A percentile compares a stretch with the other conserved stretches of the same genome.
phyloP scores from a whole-genome alignment of 2,797 vertebrate genomes.

The Pitangus sulphuratus region DNA sequence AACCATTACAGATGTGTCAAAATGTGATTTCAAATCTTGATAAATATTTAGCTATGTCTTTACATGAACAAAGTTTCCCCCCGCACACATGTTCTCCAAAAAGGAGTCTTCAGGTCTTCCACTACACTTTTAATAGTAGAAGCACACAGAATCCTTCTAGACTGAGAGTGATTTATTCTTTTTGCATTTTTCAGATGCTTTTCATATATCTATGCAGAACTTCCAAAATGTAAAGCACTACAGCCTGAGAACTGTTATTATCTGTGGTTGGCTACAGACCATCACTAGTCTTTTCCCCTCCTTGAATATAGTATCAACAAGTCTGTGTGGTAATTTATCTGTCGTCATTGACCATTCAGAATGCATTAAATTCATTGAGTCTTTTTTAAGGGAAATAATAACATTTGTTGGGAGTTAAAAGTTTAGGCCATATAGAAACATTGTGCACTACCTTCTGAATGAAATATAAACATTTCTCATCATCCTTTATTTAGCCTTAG shows the following conservation, averaged over 20 bases:
- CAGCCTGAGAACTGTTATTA: not conserved
- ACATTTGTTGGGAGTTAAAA: not conserved
- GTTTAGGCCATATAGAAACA: not conserved
- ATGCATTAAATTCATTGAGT: not conserved
- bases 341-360: not conserved
- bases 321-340: not conserved
- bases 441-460: not conserved
- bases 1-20: constrained; percentile 75
- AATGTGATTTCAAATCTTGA: constrained; percentile 76
- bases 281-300: not conserved
- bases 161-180: not conserved
- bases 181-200: not conserved
- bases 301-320: constrained; percentile 12
- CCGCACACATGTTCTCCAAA: not conserved
- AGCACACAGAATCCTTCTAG: constrained; percentile 30
- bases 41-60: constrained; percentile 62
- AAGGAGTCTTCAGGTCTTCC: not conserved
- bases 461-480: not conserved
- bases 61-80: constrained; percentile 11
- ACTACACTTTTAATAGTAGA: constrained; percentile 43
- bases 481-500: not conserved
- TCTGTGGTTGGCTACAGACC: not conserved
- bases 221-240: not conserved
- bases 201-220: not conserved
- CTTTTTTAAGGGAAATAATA: not conserved